Conservation (phyloP, 2,797 vertebrate genomes). For the Gobio occitaniae region DNA sequence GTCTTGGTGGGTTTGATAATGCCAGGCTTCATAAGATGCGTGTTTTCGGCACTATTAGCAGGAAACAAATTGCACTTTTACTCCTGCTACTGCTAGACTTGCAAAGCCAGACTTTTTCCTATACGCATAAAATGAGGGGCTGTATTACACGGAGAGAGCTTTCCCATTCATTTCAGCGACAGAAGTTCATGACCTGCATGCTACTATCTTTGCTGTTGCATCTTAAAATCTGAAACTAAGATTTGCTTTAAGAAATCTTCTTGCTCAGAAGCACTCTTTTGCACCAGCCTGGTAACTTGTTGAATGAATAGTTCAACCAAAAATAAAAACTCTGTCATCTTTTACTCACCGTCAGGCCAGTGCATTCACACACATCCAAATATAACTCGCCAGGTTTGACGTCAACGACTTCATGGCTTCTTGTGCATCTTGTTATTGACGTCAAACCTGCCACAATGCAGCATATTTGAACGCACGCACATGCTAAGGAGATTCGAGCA, state of each 20-base stretch:
- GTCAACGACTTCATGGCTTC: background rate
- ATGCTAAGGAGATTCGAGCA: background rate
- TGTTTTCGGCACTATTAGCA: background rate
- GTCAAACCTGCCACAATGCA: background rate
- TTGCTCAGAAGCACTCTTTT: background rate
- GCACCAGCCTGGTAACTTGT: background rate
- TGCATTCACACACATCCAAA: background rate
- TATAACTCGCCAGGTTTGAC: background rate
- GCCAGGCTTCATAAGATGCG: background rate
- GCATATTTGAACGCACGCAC: background rate
- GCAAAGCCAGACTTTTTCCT: background rate
- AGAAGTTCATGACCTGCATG: background rate
- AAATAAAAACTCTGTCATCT: background rate
- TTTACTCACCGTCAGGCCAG: background rate
- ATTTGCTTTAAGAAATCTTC: background rate
- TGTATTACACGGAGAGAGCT: background rate
- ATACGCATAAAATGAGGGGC: background rate
- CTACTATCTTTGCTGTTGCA: background rate
- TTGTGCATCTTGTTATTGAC: background rate
- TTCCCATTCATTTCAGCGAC: background rate
- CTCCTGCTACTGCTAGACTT: background rate
- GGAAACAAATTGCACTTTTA: background rate
- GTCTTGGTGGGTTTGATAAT: background rate
- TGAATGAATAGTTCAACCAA: background rate
- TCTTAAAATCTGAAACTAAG: background rate